These are phyloP conservation scores for Pungitius pungitius DNA, from an alignment of 2,113 vertebrate genomes.

Conservation along the genomic window DNA sequence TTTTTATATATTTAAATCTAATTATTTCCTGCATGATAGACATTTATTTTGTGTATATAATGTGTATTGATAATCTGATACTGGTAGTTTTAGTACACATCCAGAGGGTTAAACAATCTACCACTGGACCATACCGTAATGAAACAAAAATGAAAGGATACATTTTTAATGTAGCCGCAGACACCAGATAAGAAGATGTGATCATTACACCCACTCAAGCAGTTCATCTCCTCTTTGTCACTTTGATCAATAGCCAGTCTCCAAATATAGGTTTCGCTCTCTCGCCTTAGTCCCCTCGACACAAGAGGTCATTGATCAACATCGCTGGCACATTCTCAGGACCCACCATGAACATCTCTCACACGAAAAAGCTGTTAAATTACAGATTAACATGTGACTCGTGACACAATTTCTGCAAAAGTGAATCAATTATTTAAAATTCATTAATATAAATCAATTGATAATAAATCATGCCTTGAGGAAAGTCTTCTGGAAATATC, in stretches of 20 bases:
- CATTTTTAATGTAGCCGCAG: conserved; percentile 52
- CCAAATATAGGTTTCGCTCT: conserved; percentile 66
- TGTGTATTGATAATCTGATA: neutral
- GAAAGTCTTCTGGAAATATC: conserved; percentile 41
- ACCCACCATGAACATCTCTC: conserved; percentile 41
- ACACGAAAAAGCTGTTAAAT: conserved; percentile 42
- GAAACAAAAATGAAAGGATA: conserved; percentile 21
- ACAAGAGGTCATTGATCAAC: conserved; percentile 62
- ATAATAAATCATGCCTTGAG: conserved; percentile 48
- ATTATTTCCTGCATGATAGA: neutral
- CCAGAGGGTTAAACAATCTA: neutral
- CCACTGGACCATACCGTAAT: conserved; percentile 18
- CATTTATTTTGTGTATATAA: neutral
- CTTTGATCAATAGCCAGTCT: conserved; percentile 58
- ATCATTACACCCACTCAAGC: conserved; percentile 42
- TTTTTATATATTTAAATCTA: conserved; percentile 37
- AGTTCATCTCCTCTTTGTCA: conserved; percentile 42
- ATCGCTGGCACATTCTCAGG: conserved; percentile 34
- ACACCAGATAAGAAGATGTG: conserved; percentile 27
- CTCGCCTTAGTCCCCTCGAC: conserved; percentile 47
- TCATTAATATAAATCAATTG: conserved; percentile 60
- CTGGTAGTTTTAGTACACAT: neutral
- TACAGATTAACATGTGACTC: conserved; percentile 52
- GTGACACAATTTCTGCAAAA: conserved; percentile 56
- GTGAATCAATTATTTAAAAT: conserved; percentile 65